phyloP scores from a whole-genome alignment of 2,888 invertebrate genomes.

The Macrophya annulata region DNA sequence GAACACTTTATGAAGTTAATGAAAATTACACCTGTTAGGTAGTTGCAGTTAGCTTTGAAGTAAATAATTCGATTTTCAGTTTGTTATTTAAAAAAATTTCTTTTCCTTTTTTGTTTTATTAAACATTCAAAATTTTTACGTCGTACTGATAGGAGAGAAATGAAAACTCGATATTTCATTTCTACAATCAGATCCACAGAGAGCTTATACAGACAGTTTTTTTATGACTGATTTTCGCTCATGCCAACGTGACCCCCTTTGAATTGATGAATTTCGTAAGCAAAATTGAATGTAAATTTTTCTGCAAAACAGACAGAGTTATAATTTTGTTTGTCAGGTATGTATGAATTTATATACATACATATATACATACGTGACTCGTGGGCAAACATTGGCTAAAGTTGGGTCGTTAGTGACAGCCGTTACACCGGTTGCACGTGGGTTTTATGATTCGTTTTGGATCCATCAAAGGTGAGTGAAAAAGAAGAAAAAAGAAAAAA shows the following conservation, averaged over 20 bases:
- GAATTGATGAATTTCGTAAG: neutral
- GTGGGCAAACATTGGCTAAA: constrained; percentile 38
- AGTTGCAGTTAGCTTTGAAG: too few species aligned
- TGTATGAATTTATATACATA: too few species aligned
- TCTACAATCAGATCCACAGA: neutral
- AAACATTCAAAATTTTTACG: neutral
- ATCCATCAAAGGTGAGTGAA: constrained; percentile 5
- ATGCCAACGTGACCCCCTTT: too few species aligned
- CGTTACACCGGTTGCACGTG: constrained; percentile 33
- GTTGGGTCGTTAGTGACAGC: constrained; percentile 45
- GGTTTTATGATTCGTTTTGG: neutral
- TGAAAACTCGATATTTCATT: neutral
- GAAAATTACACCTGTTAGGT: too few species aligned
- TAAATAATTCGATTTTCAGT: neutral
- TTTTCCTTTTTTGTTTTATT: too few species aligned
- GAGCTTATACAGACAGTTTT: neutral
- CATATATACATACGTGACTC: neutral
- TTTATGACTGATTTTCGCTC: neutral
- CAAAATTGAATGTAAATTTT: constrained; percentile 1
- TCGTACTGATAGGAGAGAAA: neutral
- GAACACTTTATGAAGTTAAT: neutral
- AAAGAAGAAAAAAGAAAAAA: neutral
- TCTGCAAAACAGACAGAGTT: neutral
- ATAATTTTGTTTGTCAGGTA: constrained; percentile 23
- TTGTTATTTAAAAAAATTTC: neutral